Evolutionary conservation across 2,797 vertebrate species (phyloP), one percentile per base, ranked within the genome.

Genomic region (Crenuchus spilurus): DNA sequence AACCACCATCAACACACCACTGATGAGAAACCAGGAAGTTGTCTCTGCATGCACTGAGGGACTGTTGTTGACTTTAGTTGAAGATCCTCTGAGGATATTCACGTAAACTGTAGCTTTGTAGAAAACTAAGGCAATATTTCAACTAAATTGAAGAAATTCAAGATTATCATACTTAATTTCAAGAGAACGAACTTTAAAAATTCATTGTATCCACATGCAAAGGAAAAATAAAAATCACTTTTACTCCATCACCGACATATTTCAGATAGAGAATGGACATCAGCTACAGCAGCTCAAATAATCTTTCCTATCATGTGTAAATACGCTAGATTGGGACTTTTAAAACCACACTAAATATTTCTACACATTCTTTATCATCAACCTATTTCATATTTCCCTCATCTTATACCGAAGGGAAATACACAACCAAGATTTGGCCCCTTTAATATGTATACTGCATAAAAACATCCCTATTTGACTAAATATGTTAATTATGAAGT

Each of bases 51-150:
- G 33, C 31, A 58, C n/a, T 22, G 7, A 67, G 62, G 41, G 55
- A 10, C n/a, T 48, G 65, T 20, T 69, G 46, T 33, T 69, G 48
- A 30, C 10, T 41, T 26, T 58, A 16, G 6, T 2, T 60, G 16
- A 41, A 42, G 18, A 75, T 33, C 3, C 20, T 55, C 37, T 30
- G 24, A 61, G 64, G 64, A 51, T n/a, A n/a, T n/a, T n/a, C 33
- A 51, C 10, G 11, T 39, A 5, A 14, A 35, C 30, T 49, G 44
- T 13, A 22, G 24, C 31, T 58, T 42, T 49, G 28, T 57, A 16
- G 52, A 49, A 55, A 48, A 46, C 30, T 7, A 65, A 65, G 62
- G 42, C n/a, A 48, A 46, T 7, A 46, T 14, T 8, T 46, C 3
- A 64, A 30, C 1, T 44, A 63, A 44, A 7, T 1, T 30, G 22